Conservation (phyloP, 2,797 vertebrate species). For the Sebastes kiyomatsui region DNA sequence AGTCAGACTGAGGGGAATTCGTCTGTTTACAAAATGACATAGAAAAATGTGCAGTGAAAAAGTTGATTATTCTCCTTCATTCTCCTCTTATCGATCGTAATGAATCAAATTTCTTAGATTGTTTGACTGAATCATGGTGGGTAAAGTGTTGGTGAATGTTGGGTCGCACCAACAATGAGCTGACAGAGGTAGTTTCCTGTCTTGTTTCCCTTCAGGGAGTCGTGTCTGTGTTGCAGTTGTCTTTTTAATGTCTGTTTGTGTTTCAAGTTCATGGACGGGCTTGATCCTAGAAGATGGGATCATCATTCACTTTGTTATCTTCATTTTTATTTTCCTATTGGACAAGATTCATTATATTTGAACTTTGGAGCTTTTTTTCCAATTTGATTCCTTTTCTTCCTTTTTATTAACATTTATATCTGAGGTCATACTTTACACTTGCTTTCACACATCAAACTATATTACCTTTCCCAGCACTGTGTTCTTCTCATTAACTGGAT, state of each 20-base stretch:
- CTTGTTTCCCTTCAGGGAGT: conserved; percentile 8
- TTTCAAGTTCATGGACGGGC: conserved; percentile 25
- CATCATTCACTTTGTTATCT: not conserved
- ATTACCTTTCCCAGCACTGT: not conserved
- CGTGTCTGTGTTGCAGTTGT: not conserved
- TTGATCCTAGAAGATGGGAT: not conserved
- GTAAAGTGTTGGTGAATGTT: not conserved
- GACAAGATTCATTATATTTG: not conserved
- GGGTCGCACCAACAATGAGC: conserved; percentile 7
- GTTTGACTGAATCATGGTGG: not conserved
- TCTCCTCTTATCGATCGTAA: not conserved
- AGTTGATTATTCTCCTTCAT: not conserved
- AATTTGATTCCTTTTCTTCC: not conserved
- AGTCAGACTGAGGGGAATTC: not conserved
- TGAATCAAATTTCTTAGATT: not conserved
- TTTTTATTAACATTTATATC: not conserved
- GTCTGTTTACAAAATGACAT: conserved; percentile 3
- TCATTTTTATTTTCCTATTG: not conserved
- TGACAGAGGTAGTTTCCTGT: conserved; percentile 30
- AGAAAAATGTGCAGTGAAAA: not conserved
- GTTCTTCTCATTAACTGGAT: not conserved
- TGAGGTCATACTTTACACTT: not conserved
- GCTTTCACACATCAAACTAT: not conserved
- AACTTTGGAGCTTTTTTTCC: not conserved
- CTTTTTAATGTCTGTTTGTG: conserved; percentile 3